phyloP scores from a whole-genome alignment of 2,113 vertebrate species.

The Willisornis vidua region DNA sequence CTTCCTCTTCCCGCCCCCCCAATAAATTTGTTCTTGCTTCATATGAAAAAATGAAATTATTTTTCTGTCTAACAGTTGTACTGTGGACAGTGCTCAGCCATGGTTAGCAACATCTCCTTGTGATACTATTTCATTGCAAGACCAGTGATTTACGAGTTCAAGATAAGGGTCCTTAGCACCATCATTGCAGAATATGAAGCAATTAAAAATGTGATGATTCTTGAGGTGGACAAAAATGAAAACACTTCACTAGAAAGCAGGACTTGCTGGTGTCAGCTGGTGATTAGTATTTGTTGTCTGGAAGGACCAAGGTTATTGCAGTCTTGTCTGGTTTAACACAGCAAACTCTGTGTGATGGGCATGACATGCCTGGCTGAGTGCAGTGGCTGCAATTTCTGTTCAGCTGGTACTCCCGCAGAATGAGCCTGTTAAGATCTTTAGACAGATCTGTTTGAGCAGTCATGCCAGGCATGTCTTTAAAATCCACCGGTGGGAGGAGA shows the following conservation, averaged over 20 bases:
- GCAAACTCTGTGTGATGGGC: not conserved
- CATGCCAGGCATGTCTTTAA: not conserved
- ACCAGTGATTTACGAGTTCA: not conserved
- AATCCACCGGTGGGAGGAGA: not conserved
- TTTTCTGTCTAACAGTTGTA: not conserved
- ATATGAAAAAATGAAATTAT: not conserved
- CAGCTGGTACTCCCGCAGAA: not conserved
- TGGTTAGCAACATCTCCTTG: not conserved
- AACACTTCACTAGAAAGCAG: not conserved
- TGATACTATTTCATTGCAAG: not conserved
- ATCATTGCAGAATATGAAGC: not conserved
- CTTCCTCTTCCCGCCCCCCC: not conserved
- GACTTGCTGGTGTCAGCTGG: not conserved
- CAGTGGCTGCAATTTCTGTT: conserved; percentile 5
- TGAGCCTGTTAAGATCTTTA: not conserved
- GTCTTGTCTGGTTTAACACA: not conserved
- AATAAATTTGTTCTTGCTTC: not conserved
- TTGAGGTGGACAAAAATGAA: not conserved
- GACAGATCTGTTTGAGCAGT: not conserved
- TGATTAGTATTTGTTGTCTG: conserved; percentile 13
- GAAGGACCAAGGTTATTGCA: conserved; percentile 10
- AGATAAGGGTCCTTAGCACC: not conserved
- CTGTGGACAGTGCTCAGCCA: not conserved
- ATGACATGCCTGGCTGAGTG: not conserved
- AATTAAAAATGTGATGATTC: conserved; percentile 26